Evolutionary conservation across 2,113 vertebrate genomes (phyloP).

Genomic region (Sisor rabdophorus): DNA sequence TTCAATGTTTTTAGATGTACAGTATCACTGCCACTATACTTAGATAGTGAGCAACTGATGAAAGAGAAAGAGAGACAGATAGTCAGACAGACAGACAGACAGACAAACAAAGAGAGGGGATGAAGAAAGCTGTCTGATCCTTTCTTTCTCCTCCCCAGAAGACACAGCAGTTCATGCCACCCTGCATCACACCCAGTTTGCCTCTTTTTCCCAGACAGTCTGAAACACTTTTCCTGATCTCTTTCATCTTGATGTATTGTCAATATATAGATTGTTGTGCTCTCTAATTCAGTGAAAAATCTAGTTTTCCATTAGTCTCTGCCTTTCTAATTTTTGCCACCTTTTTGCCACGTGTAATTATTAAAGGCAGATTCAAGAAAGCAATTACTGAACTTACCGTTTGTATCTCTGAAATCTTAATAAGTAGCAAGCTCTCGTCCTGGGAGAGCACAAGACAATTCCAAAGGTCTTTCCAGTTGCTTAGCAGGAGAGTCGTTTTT

Average conservation of each 20-base stretch:
- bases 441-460: conserved; percentile 28
- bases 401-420: conserved; percentile 97
- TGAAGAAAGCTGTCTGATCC: conserved; percentile 19
- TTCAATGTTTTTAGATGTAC: too few relatives aligned
- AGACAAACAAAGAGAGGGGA: conserved; percentile 2
- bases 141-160: conserved; percentile 56
- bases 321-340: conserved; percentile 82
- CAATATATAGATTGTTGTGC: conserved; percentile 96
- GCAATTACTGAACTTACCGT: conserved; percentile 90
- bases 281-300: conserved; percentile 99
- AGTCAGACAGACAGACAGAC: conserved; percentile 5
- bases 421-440: conserved; percentile 75
- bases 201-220: conserved; percentile 82
- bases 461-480: conserved; percentile 18
- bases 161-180: conserved; percentile 73
- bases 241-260: conserved; percentile 93
- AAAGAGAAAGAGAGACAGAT: not conserved
- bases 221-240: conserved; percentile 97
- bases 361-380: conserved; percentile 99
- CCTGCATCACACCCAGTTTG: conserved; percentile 81
- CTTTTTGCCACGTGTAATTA: conserved; percentile 95
- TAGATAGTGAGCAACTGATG: conserved; percentile 15
- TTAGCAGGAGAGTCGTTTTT: not conserved
- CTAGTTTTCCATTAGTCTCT: conserved; percentile 99
- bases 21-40: conserved; percentile 1